Conservation (phyloP, 2,113 vertebrate genomes). For the Neogale vison region DNA sequence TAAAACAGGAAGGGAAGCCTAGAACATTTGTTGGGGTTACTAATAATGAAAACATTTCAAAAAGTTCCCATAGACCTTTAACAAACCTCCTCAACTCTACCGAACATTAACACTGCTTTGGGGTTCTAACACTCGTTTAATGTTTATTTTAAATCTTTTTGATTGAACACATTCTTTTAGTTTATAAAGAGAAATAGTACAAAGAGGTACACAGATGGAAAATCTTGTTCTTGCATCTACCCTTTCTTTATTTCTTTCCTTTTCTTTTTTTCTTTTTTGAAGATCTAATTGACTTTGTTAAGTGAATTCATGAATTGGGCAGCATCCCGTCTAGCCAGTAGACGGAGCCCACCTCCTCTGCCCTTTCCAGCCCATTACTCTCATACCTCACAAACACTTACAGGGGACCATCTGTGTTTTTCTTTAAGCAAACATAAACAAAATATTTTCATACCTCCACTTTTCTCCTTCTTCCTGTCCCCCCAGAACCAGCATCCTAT, state of each 20-base stretch:
- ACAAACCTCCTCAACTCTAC: not conserved
- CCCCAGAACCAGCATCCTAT: not conserved
- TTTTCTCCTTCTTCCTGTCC: not conserved
- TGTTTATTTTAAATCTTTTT: not conserved
- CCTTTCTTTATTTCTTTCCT: not conserved
- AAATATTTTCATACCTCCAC: not conserved
- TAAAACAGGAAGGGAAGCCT: conserved; percentile 25
- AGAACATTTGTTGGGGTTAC: not conserved
- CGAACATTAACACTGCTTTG: not conserved
- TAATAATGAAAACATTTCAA: not conserved
- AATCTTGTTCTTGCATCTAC: not conserved
- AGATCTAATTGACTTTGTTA: not conserved
- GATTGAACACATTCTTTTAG: not conserved
- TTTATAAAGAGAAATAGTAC: conserved; percentile 27
- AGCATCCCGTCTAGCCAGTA: not conserved
- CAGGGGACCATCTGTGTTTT: not conserved
- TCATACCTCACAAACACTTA: not conserved
- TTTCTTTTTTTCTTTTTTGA: not conserved
- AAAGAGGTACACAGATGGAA: not conserved
- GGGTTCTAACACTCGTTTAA: conserved; percentile 11
- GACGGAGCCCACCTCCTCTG: not conserved
- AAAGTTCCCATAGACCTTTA: not conserved
- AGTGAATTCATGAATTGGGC: not conserved
- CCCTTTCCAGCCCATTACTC: not conserved
- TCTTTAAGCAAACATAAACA: conserved; percentile 34